phyloP scores from a whole-genome alignment of 2,888 invertebrate species.

The Harpalus rubripes region DNA sequence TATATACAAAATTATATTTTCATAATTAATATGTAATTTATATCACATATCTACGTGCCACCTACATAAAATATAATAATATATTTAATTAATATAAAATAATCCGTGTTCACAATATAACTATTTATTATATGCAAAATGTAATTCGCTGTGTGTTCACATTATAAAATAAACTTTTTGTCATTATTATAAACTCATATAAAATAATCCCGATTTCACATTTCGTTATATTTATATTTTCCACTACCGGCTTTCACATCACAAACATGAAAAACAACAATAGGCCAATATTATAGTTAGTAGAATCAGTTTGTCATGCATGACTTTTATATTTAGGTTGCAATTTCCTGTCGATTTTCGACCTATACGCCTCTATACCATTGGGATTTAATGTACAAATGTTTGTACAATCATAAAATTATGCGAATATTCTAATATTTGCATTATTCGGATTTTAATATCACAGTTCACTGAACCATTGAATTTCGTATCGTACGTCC shows the following conservation, averaged over 20 bases:
- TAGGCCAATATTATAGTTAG: background rate
- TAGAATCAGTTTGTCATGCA: conserved; percentile 18
- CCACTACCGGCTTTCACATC: conserved; percentile 15
- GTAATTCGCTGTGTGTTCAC: background rate
- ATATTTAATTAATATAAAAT: background rate
- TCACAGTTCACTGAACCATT: conserved; percentile 36
- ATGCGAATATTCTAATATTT: conserved; percentile 22
- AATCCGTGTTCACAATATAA: background rate
- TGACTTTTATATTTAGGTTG: conserved; percentile 12
- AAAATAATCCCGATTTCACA: background rate
- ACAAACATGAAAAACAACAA: conserved; percentile 1
- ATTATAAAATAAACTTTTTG: background rate
- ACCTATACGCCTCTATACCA: background rate
- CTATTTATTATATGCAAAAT: background rate
- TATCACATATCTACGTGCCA: background rate
- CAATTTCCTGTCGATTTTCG: conserved; percentile 9
- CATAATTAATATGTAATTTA: background rate
- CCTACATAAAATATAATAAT: background rate
- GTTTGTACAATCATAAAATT: conserved; percentile 10
- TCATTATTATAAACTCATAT: too few relatives aligned
- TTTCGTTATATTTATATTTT: background rate
- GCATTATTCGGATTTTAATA: conserved; percentile 22
- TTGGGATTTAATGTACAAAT: background rate
- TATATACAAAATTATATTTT: too few relatives aligned
- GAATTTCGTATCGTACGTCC: conserved; percentile 1